Conservation (phyloP, 2,113 vertebrate genomes). For the Gopherus evgoodei region DNA sequence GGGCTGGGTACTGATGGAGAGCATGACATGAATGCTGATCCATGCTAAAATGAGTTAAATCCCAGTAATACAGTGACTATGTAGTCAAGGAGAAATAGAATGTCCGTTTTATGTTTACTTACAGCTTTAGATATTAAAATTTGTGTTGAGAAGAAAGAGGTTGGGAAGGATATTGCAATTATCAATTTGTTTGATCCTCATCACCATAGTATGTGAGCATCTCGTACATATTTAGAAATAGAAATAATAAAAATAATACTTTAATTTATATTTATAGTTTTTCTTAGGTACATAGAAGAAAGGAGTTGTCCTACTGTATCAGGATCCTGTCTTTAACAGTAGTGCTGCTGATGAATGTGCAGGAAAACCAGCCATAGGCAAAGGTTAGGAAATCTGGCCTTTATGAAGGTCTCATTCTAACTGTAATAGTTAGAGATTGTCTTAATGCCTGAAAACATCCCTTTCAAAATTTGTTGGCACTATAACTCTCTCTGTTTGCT, state of each 20-base stretch:
- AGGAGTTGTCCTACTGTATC: neutral
- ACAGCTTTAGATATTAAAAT: neutral
- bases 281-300: neutral
- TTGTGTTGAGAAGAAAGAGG: neutral
- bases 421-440: neutral
- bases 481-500: neutral
- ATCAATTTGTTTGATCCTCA: neutral
- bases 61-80: neutral
- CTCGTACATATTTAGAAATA: neutral
- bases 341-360: neutral
- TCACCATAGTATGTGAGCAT: neutral
- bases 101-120: neutral
- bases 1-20: too few species aligned
- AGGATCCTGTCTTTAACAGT: neutral
- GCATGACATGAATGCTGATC: too few species aligned
- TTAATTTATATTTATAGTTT: neutral
- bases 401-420: neutral
- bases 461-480: neutral
- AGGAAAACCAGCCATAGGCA: neutral
- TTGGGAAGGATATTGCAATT: neutral
- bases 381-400: neutral
- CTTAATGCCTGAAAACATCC: neutral
- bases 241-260: neutral
- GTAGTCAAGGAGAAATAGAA: neutral
- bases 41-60: neutral